Evolutionary conservation across 2,797 vertebrate species (phyloP), one percentile per base, ranked within the genome.

Genomic region (Echeneis naucrates): DNA sequence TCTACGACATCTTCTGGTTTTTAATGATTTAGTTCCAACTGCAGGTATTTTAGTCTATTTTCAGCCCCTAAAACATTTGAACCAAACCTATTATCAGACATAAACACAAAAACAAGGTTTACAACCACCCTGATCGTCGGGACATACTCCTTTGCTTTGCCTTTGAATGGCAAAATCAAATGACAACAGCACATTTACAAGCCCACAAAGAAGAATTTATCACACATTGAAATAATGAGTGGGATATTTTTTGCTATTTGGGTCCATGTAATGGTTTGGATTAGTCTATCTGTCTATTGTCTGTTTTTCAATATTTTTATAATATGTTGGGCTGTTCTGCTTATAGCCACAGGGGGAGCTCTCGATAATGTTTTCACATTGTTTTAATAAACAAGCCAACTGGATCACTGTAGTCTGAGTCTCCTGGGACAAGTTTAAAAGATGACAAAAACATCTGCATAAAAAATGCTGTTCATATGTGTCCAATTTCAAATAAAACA

Each of bases 311-410:
- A n/a, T n/a, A n/a, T n/a, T n/a, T n/a, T n/a, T n/a, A n/a, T n/a
- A n/a, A n/a, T n/a, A n/a, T 48, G 19, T 11, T 35, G 27, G 45
- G 16, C 9, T 62, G 12, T 78, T 77, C 68, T 56, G 4, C 47
- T 68, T 0, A 37, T 26, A 50, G 47, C 77, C 84, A 75, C 0
- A 86, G 75, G 58, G 78, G 77, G 56, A 61, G 75, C 80, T 73
- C 68, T 82, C 61, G 27, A 11, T 76, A 27, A 32, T 40, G 5
- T n/a, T 70, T 61, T 65, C 21, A 44, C 56, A 33, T 21, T 1
- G 11, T n/a, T 40, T 62, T 8, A 24, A 33, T 48, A 12, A 44
- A 37, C 24, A 32, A 72, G 14, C 21, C 17, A 11, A 6, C 1
- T 12, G 12, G 47, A 24, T 1, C 6, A 14, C 2, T 50, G 13